Conservation (phyloP, 35 echinoderm and acorn worm genomes). For the Heliocidaris erythrogramma region DNA sequence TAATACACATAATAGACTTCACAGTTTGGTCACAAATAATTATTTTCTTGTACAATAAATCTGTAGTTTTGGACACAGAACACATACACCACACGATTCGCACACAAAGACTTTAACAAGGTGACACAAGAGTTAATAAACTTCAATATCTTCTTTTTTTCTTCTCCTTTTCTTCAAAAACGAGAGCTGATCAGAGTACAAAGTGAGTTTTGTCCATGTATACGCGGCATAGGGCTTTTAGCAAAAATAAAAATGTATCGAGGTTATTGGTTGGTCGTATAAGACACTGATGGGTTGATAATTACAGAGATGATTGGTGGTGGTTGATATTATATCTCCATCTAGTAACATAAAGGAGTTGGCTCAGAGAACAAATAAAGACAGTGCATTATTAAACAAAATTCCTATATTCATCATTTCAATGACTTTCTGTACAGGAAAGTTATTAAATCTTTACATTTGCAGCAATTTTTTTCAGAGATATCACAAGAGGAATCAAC, state of each 20-base stretch:
- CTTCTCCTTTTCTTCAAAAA: not conserved
- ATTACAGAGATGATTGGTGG: conserved; percentile 30
- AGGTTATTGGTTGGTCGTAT: conserved; percentile 36
- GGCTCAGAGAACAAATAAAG: not conserved
- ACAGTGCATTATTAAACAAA: not conserved
- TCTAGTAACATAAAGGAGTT: conserved; percentile 26
- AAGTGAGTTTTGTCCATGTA: conserved; percentile 36
- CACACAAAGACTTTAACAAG: conserved; percentile 51
- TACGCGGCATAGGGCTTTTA: not conserved
- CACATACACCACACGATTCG: conserved; percentile 52
- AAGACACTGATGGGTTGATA: conserved; percentile 24
- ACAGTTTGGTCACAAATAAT: conserved; percentile 54
- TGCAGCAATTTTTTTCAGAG: conserved; percentile 43
- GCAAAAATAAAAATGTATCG: conserved; percentile 34
- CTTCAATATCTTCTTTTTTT: conserved; percentile 34
- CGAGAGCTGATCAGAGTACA: conserved; percentile 23
- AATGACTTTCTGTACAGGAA: conserved; percentile 4
- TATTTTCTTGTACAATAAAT: conserved; percentile 44
- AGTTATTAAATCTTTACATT: conserved; percentile 21
- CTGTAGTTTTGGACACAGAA: conserved; percentile 42
- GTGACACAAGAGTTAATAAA: conserved; percentile 47
- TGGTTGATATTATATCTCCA: not conserved
- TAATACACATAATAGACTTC: conserved; percentile 32
- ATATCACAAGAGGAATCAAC: conserved; percentile 20
- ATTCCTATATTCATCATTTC: not conserved